Base-by-base conservation (phyloP, 2,113 vertebrate genomes). In the Phoxinus phoxinus region DNA sequence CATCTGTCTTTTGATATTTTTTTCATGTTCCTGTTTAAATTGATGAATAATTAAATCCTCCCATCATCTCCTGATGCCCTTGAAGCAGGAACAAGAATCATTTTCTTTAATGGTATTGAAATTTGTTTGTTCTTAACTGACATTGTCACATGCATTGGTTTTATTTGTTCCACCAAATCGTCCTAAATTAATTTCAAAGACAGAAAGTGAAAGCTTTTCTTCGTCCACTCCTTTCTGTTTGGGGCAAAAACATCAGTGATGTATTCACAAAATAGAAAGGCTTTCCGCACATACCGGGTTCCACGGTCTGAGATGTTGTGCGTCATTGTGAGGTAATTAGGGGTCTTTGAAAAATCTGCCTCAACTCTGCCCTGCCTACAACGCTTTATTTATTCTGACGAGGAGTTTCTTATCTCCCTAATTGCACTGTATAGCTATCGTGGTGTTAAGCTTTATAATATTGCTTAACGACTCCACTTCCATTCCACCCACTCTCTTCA, bases 261-360 rank as follows among this genome's bases (percentile, higher is more conserved):
- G n/a, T 35, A 51, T 25, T 59, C 69, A 41, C 59, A 37, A 30
- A 41, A 80, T 74, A n/a, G 67, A 19, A 85, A 81, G 27, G 27
- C 61, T 44, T 32, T 85, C 84, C 13, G 17, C 46, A 41, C 59
- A 89, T 86, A 85, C 86, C 74, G 59, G 73, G 87, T 67, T 90
- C 87, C 86, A 81, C 90, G 88, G 86, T 85, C 59, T 51, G 61
- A 88, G 83, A 23, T 77, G 41, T 61, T 87, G 91, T 94, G 94
- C 92, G 93, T 95, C 94, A 95, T 86, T 82, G 86, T 90, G 91
- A 92, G 90, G 87, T 95, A 94, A 95, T 95, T 93, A 92, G 89
- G 90, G 94, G 93, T 93, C 93, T 91, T 58, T 46, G 75, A 85
- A 87, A 87, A 73, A 80, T 91, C 84, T 84, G 86, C 92, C 89